Evolutionary conservation across 2,797 vertebrate genomes (phyloP).

Genomic region (Alosa sapidissima): DNA sequence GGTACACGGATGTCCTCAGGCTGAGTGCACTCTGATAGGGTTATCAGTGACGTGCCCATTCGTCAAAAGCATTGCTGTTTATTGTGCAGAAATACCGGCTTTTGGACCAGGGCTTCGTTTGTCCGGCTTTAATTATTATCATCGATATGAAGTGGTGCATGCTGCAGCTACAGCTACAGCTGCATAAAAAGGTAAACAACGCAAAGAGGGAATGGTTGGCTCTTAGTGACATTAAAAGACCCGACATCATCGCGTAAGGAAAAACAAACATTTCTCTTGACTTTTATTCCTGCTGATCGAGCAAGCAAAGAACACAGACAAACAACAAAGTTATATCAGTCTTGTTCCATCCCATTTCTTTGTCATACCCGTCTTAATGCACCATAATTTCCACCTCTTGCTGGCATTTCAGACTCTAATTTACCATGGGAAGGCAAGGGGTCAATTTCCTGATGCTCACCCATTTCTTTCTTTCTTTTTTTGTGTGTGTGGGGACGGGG

Average conservation of each 20-base stretch:
- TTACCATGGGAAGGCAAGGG: constrained; percentile 45
- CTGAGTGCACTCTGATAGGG: background rate
- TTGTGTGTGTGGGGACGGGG: too few relatives aligned
- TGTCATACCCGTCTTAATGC: background rate
- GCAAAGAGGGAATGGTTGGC: background rate
- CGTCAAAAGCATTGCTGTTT: background rate
- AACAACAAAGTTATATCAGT: background rate
- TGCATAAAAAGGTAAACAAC: background rate
- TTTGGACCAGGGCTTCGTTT: background rate
- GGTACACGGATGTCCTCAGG: background rate
- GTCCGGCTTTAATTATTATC: background rate
- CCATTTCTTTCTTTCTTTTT: constrained; percentile 42
- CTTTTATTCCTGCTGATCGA: background rate
- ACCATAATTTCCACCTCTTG: constrained; percentile 27
- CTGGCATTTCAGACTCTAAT: background rate
- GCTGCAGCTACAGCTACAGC: background rate
- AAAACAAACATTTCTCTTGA: background rate
- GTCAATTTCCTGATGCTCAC: constrained; percentile 65
- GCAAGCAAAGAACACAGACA: background rate
- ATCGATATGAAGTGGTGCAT: background rate
- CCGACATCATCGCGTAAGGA: background rate
- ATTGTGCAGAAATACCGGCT: background rate
- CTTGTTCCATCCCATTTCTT: background rate
- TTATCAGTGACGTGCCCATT: background rate
- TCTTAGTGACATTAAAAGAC: background rate